phyloP scores from a whole-genome alignment of 2,113 vertebrate species.

The Stegostoma tigrinum region DNA sequence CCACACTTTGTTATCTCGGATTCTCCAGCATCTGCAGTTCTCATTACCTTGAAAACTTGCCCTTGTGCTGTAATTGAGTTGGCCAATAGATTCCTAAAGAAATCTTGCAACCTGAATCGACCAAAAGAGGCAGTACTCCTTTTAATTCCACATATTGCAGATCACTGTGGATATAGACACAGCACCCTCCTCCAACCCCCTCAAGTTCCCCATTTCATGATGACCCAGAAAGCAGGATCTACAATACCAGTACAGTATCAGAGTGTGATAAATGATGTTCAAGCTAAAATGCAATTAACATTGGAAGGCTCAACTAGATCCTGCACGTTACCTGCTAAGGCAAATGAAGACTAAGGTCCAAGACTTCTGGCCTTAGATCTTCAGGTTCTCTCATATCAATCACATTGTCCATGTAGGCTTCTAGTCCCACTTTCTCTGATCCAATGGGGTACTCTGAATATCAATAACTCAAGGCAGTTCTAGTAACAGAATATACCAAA shows the following conservation, averaged over 20 bases:
- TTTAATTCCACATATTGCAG: neutral
- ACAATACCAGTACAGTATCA: neutral
- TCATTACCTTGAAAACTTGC: neutral
- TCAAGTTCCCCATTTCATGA: neutral
- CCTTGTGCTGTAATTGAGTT: neutral
- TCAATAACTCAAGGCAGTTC: too few species aligned
- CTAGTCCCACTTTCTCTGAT: too few species aligned
- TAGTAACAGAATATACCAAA: too few species aligned
- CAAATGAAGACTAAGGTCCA: neutral
- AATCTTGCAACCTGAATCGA: neutral
- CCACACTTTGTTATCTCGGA: too few species aligned
- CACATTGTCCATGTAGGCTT: neutral
- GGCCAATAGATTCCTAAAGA: neutral
- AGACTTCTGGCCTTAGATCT: neutral
- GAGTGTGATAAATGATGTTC: neutral
- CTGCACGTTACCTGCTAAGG: neutral
- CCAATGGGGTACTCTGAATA: too few species aligned
- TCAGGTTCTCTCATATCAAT: neutral
- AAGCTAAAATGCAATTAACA: neutral
- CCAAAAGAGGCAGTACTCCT: neutral
- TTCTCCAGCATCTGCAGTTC: too few species aligned
- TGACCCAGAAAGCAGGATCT: neutral
- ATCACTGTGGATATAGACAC: neutral
- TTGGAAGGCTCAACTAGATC: neutral
- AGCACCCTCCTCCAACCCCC: too few species aligned